Base-by-base conservation (phyloP, 2,888 invertebrate species). In the Pseudococcus longispinus region DNA sequence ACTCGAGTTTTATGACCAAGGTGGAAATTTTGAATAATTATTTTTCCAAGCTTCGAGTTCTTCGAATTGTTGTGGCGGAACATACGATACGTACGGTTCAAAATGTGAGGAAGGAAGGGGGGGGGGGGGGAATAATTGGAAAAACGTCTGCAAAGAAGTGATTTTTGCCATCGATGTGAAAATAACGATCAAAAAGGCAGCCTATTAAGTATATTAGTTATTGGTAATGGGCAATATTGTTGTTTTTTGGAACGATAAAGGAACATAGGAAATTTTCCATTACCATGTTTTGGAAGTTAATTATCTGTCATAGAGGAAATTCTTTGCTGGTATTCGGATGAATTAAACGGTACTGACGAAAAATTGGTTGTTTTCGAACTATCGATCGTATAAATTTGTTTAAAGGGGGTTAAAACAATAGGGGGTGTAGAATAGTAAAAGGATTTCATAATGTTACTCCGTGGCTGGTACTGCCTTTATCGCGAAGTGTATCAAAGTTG, bases 401-500 rank as follows among this genome's bases (percentile, higher is more conserved):
- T 80, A 80, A 80, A 80, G 77, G 77, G 77, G 77, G 77, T 80
- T 80, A 80, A 80, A 80, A 80, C 77, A 80, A 80, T 80, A 80
- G 77, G 77, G 77, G 77, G 77, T 80, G 77, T 80, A 80, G 77
- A 80, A 80, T 42, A 60, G 55, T 32, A 85, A 85, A 70, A 85
- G 85, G 85, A 85, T 85, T 85, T 85, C 85, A 85, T 85, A 85
- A 85, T 65, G 85, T 85, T 85, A 85, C 85, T 85, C 85, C 65
- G 85, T 85, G 85, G 85, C 85, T 85, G 85, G 85, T 85, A 85
- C 85, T 84, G 55, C 13, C 42, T 60, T 85, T 85, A 85, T 85
- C 85, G 70, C 85, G 65, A 85, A 85, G 85, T 85, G 85, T 85
- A 85, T 85, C 85, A 85, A 85, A 65, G 85, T 85, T 85, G 85